phyloP scores from a whole-genome alignment of 1,140 invertebrate genomes.

The Vollenhovia emeryi region DNA sequence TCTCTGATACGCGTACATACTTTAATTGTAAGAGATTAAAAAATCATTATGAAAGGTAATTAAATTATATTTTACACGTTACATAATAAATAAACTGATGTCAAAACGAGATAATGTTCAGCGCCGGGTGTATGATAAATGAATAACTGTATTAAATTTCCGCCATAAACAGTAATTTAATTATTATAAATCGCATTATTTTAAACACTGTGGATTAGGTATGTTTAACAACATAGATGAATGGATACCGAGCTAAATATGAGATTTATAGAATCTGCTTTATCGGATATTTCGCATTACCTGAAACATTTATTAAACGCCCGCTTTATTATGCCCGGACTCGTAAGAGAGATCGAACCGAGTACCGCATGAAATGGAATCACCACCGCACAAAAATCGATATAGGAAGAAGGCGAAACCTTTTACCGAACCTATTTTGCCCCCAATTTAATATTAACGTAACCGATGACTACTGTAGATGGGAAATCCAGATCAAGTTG shows the following conservation, averaged over 20 bases:
- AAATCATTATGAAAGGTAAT: not conserved
- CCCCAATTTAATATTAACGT: not conserved
- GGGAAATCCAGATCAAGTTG: not conserved
- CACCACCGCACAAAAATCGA: not conserved
- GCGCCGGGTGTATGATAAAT: constrained; percentile 11
- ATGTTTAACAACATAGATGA: constrained; percentile 19
- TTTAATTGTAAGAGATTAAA: too few relatives aligned
- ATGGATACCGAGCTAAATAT: constrained; percentile 20
- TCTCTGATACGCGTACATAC: not conserved
- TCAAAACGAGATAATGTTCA: constrained; percentile 34
- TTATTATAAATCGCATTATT: constrained; percentile 53
- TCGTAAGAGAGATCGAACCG: not conserved
- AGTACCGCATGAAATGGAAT: not conserved
- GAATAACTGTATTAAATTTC: constrained; percentile 35
- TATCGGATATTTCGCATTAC: not conserved
- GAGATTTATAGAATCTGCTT: constrained; percentile 22
- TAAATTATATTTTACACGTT: not conserved
- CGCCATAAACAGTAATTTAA: constrained; percentile 28
- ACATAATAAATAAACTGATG: not conserved
- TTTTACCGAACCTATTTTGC: not conserved
- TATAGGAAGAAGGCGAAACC: not conserved
- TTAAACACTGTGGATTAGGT: constrained; percentile 46
- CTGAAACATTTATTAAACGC: not conserved
- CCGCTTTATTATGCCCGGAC: not conserved
- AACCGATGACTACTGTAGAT: not conserved